phyloP scores from a whole-genome alignment of 2,797 vertebrate genomes.

The Emys orbicularis region DNA sequence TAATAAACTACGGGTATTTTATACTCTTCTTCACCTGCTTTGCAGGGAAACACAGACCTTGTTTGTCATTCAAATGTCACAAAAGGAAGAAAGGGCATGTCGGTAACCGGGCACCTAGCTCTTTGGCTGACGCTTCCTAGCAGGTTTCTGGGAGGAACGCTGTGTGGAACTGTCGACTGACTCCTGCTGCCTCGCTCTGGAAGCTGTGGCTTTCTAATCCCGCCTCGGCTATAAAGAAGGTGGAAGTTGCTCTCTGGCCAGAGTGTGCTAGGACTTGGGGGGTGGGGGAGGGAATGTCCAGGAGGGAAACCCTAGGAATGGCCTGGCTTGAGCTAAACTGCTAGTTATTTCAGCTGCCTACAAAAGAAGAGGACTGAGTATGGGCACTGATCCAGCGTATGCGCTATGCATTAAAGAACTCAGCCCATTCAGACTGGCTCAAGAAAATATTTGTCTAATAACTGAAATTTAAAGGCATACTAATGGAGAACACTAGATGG shows the following conservation, averaged over 20 bases:
- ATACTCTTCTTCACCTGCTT: not conserved
- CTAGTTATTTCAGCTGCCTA: not conserved
- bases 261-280: accelerated
- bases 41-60: not conserved
- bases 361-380: not conserved
- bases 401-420: accelerated
- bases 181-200: accelerated
- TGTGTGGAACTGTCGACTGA: not conserved
- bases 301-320: not conserved
- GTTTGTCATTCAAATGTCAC: not conserved
- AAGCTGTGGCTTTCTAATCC: not conserved
- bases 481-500: slow-evolving; percentile 75
- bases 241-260: not conserved
- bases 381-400: not conserved
- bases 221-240: accelerated
- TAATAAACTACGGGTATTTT: not conserved
- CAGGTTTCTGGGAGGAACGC: not conserved
- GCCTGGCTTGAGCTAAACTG: not conserved
- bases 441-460: not conserved
- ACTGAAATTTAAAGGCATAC: not conserved
- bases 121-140: not conserved
- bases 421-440: accelerated
- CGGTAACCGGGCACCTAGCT: not conserved
- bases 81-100: not conserved
- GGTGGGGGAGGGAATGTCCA: no score